Evolutionary conservation across 2,113 vertebrate genomes (phyloP).

Genomic region (Pachypanchax playfairii): DNA sequence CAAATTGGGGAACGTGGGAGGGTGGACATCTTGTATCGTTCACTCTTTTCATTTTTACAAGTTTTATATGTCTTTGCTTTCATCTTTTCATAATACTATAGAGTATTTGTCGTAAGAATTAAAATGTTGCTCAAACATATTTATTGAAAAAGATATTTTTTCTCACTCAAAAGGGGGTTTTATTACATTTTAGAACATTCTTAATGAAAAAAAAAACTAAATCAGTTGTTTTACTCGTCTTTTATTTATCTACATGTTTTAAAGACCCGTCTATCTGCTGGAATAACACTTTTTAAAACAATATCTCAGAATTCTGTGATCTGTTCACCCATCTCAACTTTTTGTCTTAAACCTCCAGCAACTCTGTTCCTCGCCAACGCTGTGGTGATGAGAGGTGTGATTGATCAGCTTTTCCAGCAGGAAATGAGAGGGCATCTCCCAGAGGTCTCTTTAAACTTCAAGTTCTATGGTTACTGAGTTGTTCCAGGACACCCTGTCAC

Average conservation of each 20-base stretch:
- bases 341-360: not conserved
- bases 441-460: conserved; percentile 83
- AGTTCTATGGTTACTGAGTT: conserved; percentile 79
- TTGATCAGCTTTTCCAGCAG: conserved; percentile 74
- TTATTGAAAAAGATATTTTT: no score
- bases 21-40: no score
- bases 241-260: no score
- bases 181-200: no score
- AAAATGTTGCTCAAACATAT: no score
- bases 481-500: conserved; percentile 71
- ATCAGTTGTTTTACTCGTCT: no score
- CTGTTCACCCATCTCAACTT: conserved; percentile 33
- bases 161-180: no score
- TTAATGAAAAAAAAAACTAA: no score
- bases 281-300: not conserved
- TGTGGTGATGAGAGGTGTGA: conserved; percentile 64
- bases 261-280: conserved; percentile 8
- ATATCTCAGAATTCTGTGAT: not conserved
- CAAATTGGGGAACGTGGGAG: conserved; percentile 36
- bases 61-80: conserved; percentile 4
- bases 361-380: conserved; percentile 12
- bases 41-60: no score
- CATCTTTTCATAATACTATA: no score
- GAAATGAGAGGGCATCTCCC: conserved; percentile 81
- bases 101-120: no score